phyloP scores from a whole-genome alignment of 1,140 invertebrate genomes.

The Bursaphelenchus mucronatus region DNA sequence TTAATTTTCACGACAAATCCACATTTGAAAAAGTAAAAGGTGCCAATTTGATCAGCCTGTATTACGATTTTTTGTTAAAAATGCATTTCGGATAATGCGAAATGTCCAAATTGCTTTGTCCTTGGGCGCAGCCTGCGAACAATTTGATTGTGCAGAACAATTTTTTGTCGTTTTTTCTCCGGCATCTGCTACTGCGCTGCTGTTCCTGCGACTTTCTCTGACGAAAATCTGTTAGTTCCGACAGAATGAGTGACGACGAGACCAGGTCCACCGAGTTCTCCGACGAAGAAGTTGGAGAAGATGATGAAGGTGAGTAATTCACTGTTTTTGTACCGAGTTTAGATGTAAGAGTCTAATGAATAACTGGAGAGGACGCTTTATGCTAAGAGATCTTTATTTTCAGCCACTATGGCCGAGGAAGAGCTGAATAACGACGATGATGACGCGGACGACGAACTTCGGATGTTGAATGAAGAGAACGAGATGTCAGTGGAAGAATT shows the following conservation, averaged over 20 bases:
- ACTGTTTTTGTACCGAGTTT: neutral
- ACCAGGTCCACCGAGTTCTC: slow-evolving; percentile 13
- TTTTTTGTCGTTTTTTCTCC: neutral
- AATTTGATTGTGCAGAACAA: neutral
- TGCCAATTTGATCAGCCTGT: too few species aligned
- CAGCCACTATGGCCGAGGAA: slow-evolving; percentile 35
- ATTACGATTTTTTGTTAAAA: neutral
- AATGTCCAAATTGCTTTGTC: neutral
- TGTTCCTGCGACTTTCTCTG: neutral
- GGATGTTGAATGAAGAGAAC: slow-evolving; percentile 27
- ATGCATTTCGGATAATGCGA: slow-evolving; percentile 2
- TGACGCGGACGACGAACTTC: slow-evolving; percentile 28
- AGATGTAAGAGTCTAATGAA: neutral
- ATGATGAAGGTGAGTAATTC: slow-evolving; percentile 22
- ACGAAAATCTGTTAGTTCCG: neutral
- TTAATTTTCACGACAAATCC: too few species aligned
- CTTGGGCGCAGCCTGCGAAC: neutral
- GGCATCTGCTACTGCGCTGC: neutral
- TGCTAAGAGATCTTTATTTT: slow-evolving; percentile 11
- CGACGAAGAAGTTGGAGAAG: slow-evolving; percentile 23
- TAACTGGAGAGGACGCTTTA: neutral
- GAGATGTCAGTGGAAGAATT: slow-evolving; percentile 39
- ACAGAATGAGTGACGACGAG: slow-evolving; percentile 21
- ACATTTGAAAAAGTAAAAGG: too few species aligned
- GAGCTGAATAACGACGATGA: slow-evolving; percentile 21